These are phyloP conservation scores for Benthosema pterotum DNA, from an alignment of 2,797 vertebrate genomes.

Conservation along the genomic window DNA sequence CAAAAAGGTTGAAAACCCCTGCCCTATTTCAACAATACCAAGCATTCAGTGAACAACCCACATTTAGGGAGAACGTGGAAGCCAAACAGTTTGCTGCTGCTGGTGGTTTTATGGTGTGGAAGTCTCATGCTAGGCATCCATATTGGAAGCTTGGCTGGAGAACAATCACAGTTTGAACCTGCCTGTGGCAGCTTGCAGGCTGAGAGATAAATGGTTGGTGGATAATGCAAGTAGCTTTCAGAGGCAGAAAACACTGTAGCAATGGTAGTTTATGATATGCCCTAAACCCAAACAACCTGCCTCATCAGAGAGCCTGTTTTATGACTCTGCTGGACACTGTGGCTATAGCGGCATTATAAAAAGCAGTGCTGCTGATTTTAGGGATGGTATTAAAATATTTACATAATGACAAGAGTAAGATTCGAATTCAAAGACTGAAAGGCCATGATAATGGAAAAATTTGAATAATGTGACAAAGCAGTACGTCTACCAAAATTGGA, in stretches of 20 bases:
- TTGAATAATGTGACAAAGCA: too few relatives aligned
- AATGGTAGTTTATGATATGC: constrained; percentile 37
- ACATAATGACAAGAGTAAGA: too few relatives aligned
- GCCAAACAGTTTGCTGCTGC: constrained; percentile 35
- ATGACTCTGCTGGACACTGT: too few relatives aligned
- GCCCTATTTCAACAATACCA: constrained; percentile 30
- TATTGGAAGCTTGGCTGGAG: constrained; percentile 60
- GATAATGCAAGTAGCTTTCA: constrained; percentile 61
- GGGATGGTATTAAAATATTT: too few relatives aligned
- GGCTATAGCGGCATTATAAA: too few relatives aligned
- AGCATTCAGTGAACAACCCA: constrained; percentile 30
- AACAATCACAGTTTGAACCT: constrained; percentile 70
- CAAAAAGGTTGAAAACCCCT: too few relatives aligned
- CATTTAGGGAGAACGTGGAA: constrained; percentile 45
- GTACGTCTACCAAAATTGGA: too few relatives aligned
- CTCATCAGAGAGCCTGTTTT: too few relatives aligned
- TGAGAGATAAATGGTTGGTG: constrained; percentile 60
- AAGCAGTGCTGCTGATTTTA: too few relatives aligned
- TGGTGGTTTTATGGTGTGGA: constrained; percentile 42
- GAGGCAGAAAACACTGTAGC: constrained; percentile 50
- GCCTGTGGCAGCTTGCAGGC: constrained; percentile 51
- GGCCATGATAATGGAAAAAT: too few relatives aligned
- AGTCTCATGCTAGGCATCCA: constrained; percentile 67
- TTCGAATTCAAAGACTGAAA: too few relatives aligned
- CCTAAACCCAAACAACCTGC: constrained; percentile 16